phyloP scores from a whole-genome alignment of 2,888 invertebrate species.

The Monoplex corrugatus region DNA sequence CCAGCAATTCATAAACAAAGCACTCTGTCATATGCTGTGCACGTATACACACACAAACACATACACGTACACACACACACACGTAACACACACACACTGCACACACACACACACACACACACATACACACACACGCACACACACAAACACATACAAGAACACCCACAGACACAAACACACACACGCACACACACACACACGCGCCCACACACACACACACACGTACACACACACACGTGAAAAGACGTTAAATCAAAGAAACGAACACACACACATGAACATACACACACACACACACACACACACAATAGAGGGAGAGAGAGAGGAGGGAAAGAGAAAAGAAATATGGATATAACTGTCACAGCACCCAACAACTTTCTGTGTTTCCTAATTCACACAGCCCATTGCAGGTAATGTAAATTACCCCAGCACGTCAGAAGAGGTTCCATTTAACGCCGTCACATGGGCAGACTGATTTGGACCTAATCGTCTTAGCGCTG shows the following conservation, averaged over 20 bases:
- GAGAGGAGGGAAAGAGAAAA: too few relatives aligned
- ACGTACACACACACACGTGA: slow-evolving; percentile 14
- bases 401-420: too few relatives aligned
- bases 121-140: slow-evolving; percentile 21
- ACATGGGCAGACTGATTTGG: background rate
- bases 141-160: background rate
- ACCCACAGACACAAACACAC: background rate
- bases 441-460: slow-evolving; percentile 16
- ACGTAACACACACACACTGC: too few relatives aligned
- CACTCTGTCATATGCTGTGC: too few relatives aligned
- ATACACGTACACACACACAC: too few relatives aligned
- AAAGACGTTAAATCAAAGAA: too few relatives aligned
- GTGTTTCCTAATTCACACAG: too few relatives aligned
- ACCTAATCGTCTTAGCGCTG: background rate
- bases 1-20: too few relatives aligned
- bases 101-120: background rate
- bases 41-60: too few relatives aligned
- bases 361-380: background rate
- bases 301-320: background rate
- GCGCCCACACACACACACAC: slow-evolving; percentile 20
- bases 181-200: slow-evolving; percentile 3
- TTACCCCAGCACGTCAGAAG: background rate
- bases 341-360: background rate
- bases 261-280: background rate
- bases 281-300: slow-evolving; percentile 9